phyloP scores from a whole-genome alignment of 2,888 invertebrate species.

The Microctonus aethiopoides region DNA sequence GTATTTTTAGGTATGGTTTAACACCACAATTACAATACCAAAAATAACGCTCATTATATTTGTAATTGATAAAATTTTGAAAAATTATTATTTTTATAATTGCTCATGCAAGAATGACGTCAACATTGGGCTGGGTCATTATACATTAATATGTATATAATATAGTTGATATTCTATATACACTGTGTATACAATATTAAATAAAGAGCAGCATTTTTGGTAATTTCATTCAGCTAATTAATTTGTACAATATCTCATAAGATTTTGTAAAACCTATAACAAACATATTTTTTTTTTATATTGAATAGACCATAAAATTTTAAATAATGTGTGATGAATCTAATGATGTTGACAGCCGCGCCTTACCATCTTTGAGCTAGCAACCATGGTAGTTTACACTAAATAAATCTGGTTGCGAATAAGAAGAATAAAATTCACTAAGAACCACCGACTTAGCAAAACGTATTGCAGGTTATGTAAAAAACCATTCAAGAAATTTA shows the following conservation, averaged over 20 bases:
- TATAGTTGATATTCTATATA: not conserved
- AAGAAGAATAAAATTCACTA: not conserved
- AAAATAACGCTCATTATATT: not conserved
- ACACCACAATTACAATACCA: not conserved
- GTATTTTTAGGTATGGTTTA: not conserved
- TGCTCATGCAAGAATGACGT: not conserved
- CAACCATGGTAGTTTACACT: conserved; percentile 53
- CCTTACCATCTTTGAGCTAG: conserved; percentile 62
- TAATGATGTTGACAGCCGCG: conserved; percentile 5
- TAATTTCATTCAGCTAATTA: no score
- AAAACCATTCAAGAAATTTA: not conserved
- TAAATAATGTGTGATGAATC: conserved; percentile 2
- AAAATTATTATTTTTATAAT: not conserved
- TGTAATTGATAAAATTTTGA: not conserved
- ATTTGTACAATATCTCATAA: no score
- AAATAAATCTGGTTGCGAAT: not conserved
- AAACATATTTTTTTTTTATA: not conserved
- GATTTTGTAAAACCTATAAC: not conserved
- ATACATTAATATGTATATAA: no score
- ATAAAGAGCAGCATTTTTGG: no score
- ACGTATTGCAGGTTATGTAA: not conserved
- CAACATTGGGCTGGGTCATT: not conserved
- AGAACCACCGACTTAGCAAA: no score
- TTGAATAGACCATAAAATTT: not conserved
- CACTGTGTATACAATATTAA: not conserved